Evolutionary conservation across 2,888 invertebrate species (phyloP).

Genomic region (Drosophila kuntzei): DNA sequence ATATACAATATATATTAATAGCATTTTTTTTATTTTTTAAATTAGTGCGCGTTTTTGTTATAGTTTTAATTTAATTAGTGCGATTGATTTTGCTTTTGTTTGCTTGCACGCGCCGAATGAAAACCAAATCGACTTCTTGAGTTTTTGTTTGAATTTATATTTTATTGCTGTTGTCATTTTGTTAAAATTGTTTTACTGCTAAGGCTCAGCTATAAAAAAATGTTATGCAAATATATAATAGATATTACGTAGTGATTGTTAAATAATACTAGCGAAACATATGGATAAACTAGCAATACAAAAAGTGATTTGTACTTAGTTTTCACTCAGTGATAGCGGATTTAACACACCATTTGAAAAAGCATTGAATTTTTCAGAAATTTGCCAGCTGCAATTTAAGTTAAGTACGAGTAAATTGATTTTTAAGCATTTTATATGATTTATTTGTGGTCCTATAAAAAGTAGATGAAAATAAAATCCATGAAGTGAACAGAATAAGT

Average conservation of each 20-base stretch:
- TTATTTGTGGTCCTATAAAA: slow-evolving; percentile 62
- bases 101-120: slow-evolving; percentile 84
- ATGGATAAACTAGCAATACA: slow-evolving; percentile 22
- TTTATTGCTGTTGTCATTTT: slow-evolving; percentile 2
- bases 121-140: slow-evolving; percentile 85
- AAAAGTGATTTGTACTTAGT: slow-evolving; percentile 20
- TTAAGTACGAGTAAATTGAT: slow-evolving; percentile 40
- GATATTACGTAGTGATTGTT: slow-evolving; percentile 16
- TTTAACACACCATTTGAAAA: slow-evolving; percentile 76
- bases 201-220: slow-evolving; percentile 41
- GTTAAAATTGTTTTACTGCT: slow-evolving; percentile 10
- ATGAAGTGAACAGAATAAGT: slow-evolving; percentile 52
- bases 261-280: slow-evolving; percentile 32
- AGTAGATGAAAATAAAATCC: slow-evolving; percentile 61
- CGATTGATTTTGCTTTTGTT: slow-evolving; percentile 33
- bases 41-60: slow-evolving; percentile 52
- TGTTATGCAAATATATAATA: slow-evolving; percentile 20
- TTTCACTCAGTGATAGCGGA: slow-evolving; percentile 64
- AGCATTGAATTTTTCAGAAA: slow-evolving; percentile 50
- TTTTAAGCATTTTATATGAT: slow-evolving; percentile 65
- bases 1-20: slow-evolving; percentile 39
- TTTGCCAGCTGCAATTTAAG: slow-evolving; percentile 61
- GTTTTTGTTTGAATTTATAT: slow-evolving; percentile 21
- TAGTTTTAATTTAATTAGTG: slow-evolving; percentile 34
- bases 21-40: slow-evolving; percentile 11